Evolutionary conservation across 2,113 vertebrate species (phyloP), one percentile per base, ranked within the genome.

Genomic region (Tetrao urogallus): DNA sequence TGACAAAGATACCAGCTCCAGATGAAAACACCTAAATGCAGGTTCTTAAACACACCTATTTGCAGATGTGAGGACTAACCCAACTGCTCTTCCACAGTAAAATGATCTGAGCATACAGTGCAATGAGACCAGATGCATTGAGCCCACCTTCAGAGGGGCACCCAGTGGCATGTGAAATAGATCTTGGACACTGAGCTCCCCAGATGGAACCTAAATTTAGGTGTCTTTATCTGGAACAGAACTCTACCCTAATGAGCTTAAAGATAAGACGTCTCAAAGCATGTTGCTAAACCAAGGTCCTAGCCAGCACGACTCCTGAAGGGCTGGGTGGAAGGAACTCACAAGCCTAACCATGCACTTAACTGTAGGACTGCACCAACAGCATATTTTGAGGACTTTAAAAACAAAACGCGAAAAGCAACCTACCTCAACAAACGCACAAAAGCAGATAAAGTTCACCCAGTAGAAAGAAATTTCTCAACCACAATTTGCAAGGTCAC

Each of bases 191-290:
- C 10, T 27, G 28, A 80, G 58, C 64, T 79, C 30, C 34, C 82
- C 90, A 77, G 19, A 20, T 47, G 64, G 90, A 91, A 91, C 32
- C 90, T 91, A 93, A 90, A 93, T 91, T 94, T 94, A 93, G 88
- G 50, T 50, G 13, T 57, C 79, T 52, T 82, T 85, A 91, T 82
- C 67, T 34, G 21, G 42, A 89, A 40, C 54, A 58, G 72, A 93
- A 86, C 76, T 94, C 79, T 50, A 82, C 15, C 50, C 45, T 87
- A 92, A 85, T 50, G 80, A 91, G 87, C 76, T 93, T 91, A 73
- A 89, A 48, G 63, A 65, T 76, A 94, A 90, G 24, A 66, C 0
- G 3, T 56, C 79, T 61, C 79, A 69, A 84, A 82, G 48, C 32
- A 66, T 42, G 78, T 42, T 82, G 81, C 56, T 93, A 73, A 87